Evolutionary conservation across 1,140 invertebrate genomes (phyloP).

Genomic region (Drosophila ironensis): DNA sequence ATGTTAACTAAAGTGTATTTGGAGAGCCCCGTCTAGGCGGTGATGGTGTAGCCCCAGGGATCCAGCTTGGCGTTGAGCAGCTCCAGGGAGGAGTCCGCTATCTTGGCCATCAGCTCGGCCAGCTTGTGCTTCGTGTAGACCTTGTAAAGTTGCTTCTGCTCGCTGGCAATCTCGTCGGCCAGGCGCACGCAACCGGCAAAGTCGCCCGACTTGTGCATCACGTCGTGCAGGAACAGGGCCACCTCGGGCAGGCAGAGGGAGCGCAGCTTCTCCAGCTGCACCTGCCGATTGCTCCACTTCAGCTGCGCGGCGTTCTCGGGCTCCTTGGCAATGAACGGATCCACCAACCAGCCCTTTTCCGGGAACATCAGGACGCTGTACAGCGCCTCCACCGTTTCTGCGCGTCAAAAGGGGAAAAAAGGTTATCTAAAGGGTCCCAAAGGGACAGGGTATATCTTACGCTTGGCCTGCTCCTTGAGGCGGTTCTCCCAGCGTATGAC

Average conservation of each 20-base stretch:
- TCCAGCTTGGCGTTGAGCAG: constrained; percentile 89
- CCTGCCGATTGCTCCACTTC: constrained; percentile 76
- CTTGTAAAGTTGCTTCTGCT: constrained; percentile 90
- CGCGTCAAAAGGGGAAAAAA: constrained; percentile 40
- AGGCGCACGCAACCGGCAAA: constrained; percentile 91
- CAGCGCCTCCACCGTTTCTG: constrained; percentile 89
- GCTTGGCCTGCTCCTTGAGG: constrained; percentile 85
- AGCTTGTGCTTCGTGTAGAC: constrained; percentile 90
- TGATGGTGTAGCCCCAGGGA: constrained; percentile 85
- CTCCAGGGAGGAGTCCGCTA: constrained; percentile 89
- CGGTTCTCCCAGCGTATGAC: constrained; percentile 89
- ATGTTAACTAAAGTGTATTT: constrained; percentile 49
- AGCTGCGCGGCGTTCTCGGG: constrained; percentile 47
- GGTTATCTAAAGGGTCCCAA: background rate
- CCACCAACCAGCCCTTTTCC: constrained; percentile 94
- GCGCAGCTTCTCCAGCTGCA: constrained; percentile 89
- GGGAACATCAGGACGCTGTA: constrained; percentile 95
- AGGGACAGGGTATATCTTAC: too few species aligned
- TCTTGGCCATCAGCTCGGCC: constrained; percentile 88
- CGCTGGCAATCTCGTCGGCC: constrained; percentile 89
- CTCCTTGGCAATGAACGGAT: constrained; percentile 83
- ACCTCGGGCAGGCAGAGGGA: constrained; percentile 93
- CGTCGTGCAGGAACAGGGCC: constrained; percentile 89
- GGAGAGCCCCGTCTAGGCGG: constrained; percentile 46
- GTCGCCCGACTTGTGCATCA: constrained; percentile 89